Conservation (phyloP, 2,888 invertebrate genomes). For the Pyralis farinalis region DNA sequence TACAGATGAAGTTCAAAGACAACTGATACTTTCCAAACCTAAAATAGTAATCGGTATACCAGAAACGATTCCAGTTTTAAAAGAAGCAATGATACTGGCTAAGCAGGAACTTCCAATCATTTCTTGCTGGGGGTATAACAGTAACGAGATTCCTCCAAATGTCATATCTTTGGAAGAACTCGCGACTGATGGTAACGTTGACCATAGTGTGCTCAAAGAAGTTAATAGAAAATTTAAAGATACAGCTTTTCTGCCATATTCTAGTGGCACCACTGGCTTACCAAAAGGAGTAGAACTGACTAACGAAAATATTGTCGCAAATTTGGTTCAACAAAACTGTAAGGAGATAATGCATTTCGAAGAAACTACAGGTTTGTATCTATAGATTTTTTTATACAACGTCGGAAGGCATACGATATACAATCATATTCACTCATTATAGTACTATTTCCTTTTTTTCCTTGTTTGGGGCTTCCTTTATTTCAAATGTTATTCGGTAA, state of each 20-base stretch:
- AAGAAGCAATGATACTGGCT: conserved; percentile 61
- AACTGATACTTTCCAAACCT: conserved; percentile 80
- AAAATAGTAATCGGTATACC: conserved; percentile 82
- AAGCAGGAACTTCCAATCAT: conserved; percentile 75
- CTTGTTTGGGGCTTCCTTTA: no score
- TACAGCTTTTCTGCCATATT: conserved; percentile 86
- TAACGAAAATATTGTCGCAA: conserved; percentile 77
- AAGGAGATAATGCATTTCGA: conserved; percentile 37
- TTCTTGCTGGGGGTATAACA: conserved; percentile 30
- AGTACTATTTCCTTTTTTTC: no score
- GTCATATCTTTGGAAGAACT: conserved; percentile 82
- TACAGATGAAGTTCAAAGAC: conserved; percentile 86
- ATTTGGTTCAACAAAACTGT: conserved; percentile 48
- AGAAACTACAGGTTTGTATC: conserved; percentile 56
- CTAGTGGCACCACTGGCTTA: conserved; percentile 91
- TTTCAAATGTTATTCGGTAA: no score
- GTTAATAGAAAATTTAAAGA: conserved; percentile 69
- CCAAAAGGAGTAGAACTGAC: conserved; percentile 87
- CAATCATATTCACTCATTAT: no score
- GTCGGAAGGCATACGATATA: no score
- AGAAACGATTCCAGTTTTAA: conserved; percentile 65
- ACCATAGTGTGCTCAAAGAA: conserved; percentile 65
- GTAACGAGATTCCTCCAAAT: conserved; percentile 56
- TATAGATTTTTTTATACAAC: no score
- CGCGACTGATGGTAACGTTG: conserved; percentile 62